Evolutionary conservation across 2,797 vertebrate genomes (phyloP).

Genomic region (Liparis tanakae): DNA sequence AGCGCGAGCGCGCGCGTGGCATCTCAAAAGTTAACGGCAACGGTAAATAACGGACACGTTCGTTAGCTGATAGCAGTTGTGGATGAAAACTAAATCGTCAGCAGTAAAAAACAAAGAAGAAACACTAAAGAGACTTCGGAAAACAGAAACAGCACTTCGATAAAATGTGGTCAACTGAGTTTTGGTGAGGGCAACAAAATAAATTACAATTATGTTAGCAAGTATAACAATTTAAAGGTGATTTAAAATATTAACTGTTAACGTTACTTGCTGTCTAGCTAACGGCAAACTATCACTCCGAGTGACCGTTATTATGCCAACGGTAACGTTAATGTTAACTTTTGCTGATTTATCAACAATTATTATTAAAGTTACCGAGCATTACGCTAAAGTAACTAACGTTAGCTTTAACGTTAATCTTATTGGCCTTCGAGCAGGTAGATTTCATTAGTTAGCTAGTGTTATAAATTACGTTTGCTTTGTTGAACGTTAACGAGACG

Average conservation of each 20-base stretch:
- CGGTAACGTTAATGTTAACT: background rate
- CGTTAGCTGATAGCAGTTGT: background rate
- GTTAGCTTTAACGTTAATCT: background rate
- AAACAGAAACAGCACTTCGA: background rate
- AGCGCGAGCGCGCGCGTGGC: background rate
- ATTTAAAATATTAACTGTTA: background rate
- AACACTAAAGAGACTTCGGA: background rate
- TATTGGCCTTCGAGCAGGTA: background rate
- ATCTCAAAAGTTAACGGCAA: background rate
- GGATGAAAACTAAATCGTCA: too few species aligned
- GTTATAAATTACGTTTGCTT: background rate
- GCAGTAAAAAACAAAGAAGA: background rate
- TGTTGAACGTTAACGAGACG: background rate
- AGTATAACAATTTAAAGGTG: background rate
- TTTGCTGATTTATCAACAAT: background rate
- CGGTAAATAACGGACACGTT: background rate
- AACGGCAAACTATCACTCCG: background rate
- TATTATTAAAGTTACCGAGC: background rate
- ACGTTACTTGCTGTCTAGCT: background rate
- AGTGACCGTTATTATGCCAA: background rate
- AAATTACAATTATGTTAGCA: background rate
- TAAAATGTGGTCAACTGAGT: slow-evolving; percentile 18
- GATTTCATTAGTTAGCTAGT: background rate
- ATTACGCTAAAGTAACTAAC: background rate
- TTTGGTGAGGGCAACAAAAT: slow-evolving; percentile 12